These are phyloP conservation scores for Heterochromis multidens DNA, from an alignment of 2,113 vertebrate genomes.

Conservation along the genomic window DNA sequence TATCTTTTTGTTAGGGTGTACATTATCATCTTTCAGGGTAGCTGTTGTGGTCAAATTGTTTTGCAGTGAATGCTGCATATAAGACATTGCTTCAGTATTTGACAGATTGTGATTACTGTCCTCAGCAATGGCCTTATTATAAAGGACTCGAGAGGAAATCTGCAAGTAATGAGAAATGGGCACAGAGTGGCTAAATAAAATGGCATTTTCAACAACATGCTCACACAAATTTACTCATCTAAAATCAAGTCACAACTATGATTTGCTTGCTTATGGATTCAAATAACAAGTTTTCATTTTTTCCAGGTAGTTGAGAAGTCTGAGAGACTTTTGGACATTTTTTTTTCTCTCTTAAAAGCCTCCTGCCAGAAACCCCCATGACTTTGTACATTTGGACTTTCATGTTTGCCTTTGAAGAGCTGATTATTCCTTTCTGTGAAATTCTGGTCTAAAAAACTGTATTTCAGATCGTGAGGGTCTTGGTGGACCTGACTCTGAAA, in stretches of 20 bases:
- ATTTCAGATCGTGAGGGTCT: not conserved
- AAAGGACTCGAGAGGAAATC: slow-evolving; percentile 45
- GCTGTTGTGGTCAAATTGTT: not conserved
- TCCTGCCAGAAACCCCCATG: not conserved
- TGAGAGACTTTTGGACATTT: not conserved
- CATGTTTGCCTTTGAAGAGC: slow-evolving; percentile 27
- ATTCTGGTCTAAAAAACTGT: not conserved
- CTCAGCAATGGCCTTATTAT: slow-evolving; percentile 30
- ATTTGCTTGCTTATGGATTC: slow-evolving; percentile 1
- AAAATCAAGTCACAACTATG: slow-evolving; percentile 10
- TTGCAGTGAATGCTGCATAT: not conserved
- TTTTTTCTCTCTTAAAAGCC: not conserved
- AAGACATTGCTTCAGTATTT: not conserved
- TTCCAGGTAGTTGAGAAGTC: not conserved
- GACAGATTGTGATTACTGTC: slow-evolving; percentile 38
- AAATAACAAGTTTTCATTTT: not conserved
- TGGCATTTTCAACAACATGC: not conserved
- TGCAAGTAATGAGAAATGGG: slow-evolving; percentile 54
- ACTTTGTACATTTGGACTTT: slow-evolving; percentile 6
- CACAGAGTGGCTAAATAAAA: slow-evolving; percentile 37
- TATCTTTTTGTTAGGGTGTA: not conserved
- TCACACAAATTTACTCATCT: not conserved
- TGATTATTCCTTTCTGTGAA: not conserved
- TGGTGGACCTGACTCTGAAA: not conserved
- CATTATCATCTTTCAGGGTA: not conserved